Percentiles rank a stretch among this genome's conserved stretches.
phyloP scores from a whole-genome alignment of 2,888 invertebrate species.

The Scaptomyza parva region DNA sequence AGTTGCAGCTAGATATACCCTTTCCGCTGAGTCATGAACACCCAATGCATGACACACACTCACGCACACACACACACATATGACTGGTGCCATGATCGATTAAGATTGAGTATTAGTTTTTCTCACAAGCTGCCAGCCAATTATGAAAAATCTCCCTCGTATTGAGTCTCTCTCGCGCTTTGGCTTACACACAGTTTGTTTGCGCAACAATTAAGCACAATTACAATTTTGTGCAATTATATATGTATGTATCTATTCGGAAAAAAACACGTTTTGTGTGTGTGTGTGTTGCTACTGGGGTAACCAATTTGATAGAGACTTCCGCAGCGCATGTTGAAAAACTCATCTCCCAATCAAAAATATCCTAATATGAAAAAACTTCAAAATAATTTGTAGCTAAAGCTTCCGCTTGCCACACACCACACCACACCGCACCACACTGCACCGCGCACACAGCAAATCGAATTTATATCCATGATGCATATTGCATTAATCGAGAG shows the following conservation, averaged over 20 bases:
- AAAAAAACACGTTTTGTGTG: conserved; percentile 68
- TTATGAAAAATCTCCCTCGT: conserved; percentile 34
- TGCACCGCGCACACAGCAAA: conserved; percentile 20
- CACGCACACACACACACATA: conserved; percentile 36
- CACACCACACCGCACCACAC: too few relatives aligned
- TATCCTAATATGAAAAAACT: conserved; percentile 35
- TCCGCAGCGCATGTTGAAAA: conserved; percentile 58
- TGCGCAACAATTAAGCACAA: conserved; percentile 74
- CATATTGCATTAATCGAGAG: conserved; percentile 27
- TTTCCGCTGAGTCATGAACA: conserved; percentile 52
- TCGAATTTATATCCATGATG: conserved; percentile 11
- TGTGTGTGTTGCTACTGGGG: conserved; percentile 25
- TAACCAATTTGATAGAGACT: conserved; percentile 43
- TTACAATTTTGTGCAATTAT: conserved; percentile 69
- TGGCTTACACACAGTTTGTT: conserved; percentile 31
- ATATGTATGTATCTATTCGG: conserved; percentile 41
- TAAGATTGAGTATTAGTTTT: conserved; percentile 51
- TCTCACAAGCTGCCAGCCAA: conserved; percentile 53
- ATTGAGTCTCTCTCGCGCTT: conserved; percentile 46
- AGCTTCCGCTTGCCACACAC: conserved; percentile 54
- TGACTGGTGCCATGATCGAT: conserved; percentile 31
- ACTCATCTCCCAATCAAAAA: conserved; percentile 19
- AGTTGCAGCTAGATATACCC: conserved; percentile 13
- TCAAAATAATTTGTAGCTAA: conserved; percentile 23
- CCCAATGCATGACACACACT: not conserved